Evolutionary conservation across 1,140 invertebrate genomes (phyloP).

Genomic region (Ctenoplectra terminalis): DNA sequence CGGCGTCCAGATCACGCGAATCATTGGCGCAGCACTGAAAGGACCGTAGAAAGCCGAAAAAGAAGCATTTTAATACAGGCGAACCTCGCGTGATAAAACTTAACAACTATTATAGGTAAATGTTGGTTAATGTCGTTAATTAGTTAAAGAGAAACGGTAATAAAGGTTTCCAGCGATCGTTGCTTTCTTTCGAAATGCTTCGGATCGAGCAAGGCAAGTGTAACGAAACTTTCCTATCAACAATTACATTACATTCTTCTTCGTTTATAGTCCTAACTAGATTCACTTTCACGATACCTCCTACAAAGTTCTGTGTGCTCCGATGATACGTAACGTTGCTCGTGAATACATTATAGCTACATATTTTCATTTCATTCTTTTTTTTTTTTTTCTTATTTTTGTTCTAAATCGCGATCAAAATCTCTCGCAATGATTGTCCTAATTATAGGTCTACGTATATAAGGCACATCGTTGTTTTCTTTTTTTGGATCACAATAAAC

Average conservation of each 20-base stretch:
- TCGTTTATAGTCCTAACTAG: slow-evolving; percentile 48
- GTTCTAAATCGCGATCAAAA: background rate
- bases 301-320: background rate
- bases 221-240: slow-evolving; percentile 66
- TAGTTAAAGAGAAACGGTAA: slow-evolving; percentile 50
- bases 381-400: background rate
- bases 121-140: slow-evolving; percentile 71
- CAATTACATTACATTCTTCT: slow-evolving; percentile 54
- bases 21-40: slow-evolving; percentile 6
- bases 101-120: slow-evolving; percentile 70
- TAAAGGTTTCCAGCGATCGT: slow-evolving; percentile 48
- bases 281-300: slow-evolving; percentile 34
- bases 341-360: background rate
- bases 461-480: slow-evolving; percentile 69
- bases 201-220: slow-evolving; percentile 66
- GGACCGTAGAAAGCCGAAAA: slow-evolving; percentile 26
- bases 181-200: slow-evolving; percentile 47
- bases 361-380: background rate
- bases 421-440: background rate
- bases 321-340: slow-evolving; percentile 19
- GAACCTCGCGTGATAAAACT: slow-evolving; percentile 65
- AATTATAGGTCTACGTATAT: slow-evolving; percentile 60
- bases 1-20: background rate
- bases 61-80: slow-evolving; percentile 29
- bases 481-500: slow-evolving; percentile 52